Evolutionary conservation across 2,113 vertebrate species (phyloP).

Genomic region (Echinops telfairi): DNA sequence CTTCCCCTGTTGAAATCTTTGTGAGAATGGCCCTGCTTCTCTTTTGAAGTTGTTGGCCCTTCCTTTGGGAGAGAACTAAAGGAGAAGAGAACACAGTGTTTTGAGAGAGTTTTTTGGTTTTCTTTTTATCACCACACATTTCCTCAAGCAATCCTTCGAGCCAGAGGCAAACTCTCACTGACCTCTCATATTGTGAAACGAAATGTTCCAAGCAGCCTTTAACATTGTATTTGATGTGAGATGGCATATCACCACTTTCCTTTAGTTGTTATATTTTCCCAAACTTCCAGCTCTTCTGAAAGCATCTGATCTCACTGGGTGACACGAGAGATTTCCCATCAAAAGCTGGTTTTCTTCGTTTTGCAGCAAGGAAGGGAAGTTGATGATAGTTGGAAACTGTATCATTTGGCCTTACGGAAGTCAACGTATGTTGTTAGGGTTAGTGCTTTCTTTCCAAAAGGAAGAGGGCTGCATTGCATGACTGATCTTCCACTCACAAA

Average conservation of each 20-base stretch:
- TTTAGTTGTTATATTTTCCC: constrained; percentile 24
- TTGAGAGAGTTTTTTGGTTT: not conserved
- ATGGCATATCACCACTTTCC: not conserved
- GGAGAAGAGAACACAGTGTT: not conserved
- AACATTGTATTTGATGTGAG: constrained; percentile 31
- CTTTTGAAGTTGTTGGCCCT: constrained; percentile 30
- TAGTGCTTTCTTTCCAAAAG: not conserved
- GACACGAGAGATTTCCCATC: not conserved
- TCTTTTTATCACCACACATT: not conserved
- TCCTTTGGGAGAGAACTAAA: constrained; percentile 31
- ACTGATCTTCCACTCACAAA: not conserved
- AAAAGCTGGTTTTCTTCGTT: not conserved
- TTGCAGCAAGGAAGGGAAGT: not conserved
- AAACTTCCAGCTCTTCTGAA: constrained; percentile 51
- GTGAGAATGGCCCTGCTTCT: not conserved
- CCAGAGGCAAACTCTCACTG: not conserved
- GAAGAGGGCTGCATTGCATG: not conserved
- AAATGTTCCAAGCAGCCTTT: constrained; percentile 40
- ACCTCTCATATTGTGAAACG: constrained; percentile 14
- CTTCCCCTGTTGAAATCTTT: not conserved
- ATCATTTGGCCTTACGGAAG: not conserved
- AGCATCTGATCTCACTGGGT: not conserved
- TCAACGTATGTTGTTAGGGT: not conserved
- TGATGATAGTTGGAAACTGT: not conserved
- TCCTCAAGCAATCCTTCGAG: constrained; percentile 58